Conservation (phyloP, 2,888 invertebrate species). For the Muscina levida region DNA sequence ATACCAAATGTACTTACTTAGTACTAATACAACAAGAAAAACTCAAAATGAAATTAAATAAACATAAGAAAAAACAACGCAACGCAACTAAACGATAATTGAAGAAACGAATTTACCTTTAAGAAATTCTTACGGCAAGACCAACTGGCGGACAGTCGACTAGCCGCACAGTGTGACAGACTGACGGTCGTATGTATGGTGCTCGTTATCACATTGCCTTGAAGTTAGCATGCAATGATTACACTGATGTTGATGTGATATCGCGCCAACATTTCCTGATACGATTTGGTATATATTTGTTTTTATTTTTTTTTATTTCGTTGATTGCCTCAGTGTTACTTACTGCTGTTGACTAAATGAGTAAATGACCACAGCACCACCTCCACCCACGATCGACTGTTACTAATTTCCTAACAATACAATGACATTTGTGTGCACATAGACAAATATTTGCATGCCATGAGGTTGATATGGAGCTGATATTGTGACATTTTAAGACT, state of each 20-base stretch:
- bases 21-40: constrained; percentile 12
- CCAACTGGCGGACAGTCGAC: background rate
- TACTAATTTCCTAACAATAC: constrained; percentile 32
- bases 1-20: background rate
- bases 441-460: background rate
- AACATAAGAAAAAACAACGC: background rate
- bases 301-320: background rate
- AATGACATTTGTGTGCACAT: background rate
- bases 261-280: constrained; percentile 52
- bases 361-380: constrained; percentile 1
- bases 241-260: constrained; percentile 36
- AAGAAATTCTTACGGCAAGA: constrained; percentile 1
- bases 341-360: background rate
- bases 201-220: constrained; percentile 30
- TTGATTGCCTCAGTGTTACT: background rate
- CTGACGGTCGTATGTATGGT: background rate
- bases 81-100: constrained; percentile 35
- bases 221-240: constrained; percentile 5
- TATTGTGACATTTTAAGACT: no score
- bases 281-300: no score
- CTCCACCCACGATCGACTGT: background rate
- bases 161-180: background rate
- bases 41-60: constrained; percentile 3
- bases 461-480: no score
- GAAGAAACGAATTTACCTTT: constrained; percentile 31